Percentiles rank a stretch among this genome's conserved stretches.
phyloP scores from a whole-genome alignment of 2,113 vertebrate species.

The Oriolus oriolus region DNA sequence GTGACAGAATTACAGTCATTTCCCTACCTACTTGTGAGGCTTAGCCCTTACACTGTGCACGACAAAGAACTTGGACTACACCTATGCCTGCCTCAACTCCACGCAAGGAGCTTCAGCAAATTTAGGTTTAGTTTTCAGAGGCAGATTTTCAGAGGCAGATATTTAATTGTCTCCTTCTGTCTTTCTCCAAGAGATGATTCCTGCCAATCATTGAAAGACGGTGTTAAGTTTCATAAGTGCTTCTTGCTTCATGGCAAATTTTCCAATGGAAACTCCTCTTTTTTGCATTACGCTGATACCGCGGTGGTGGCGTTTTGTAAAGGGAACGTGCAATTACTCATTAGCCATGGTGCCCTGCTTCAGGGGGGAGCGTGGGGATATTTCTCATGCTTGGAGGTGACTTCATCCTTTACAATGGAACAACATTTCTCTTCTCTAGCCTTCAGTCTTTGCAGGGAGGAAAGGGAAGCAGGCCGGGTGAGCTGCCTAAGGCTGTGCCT shows the following conservation, averaged over 20 bases:
- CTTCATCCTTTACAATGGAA: background rate
- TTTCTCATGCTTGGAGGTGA: background rate
- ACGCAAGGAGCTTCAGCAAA: background rate
- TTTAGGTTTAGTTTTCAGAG: background rate
- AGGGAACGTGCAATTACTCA: background rate
- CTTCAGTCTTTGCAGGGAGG: background rate
- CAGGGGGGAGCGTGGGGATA: background rate
- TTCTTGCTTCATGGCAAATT: background rate
- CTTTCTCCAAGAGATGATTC: background rate
- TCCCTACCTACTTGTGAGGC: background rate
- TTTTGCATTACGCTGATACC: background rate
- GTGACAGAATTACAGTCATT: background rate
- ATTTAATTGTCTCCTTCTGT: background rate
- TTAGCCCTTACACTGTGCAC: fast-evolving
- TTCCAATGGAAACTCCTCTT: background rate
- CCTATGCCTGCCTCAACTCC: background rate
- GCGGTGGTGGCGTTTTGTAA: background rate
- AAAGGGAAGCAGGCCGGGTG: background rate
- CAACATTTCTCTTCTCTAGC: background rate
- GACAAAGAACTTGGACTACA: background rate
- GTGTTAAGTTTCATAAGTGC: background rate
- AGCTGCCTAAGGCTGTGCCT: background rate
- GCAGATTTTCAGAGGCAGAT: background rate
- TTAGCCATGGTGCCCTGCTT: background rate
- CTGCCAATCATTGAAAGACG: background rate